phyloP scores from a whole-genome alignment of 2,888 invertebrate genomes.

The Nemotelus nigrinus region DNA sequence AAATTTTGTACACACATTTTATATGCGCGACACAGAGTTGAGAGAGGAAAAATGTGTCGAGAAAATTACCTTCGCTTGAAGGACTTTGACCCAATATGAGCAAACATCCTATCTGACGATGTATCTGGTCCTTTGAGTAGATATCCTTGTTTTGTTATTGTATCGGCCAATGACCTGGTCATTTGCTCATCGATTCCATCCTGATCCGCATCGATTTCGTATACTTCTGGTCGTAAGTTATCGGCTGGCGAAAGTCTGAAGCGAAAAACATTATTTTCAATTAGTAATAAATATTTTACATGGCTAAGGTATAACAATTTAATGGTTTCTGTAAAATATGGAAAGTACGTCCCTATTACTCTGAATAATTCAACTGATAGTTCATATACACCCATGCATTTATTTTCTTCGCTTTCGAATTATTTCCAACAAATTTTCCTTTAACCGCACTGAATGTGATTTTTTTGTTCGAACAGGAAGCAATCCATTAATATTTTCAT shows the following conservation, averaged over 20 bases:
- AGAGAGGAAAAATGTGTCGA: conserved; percentile 1
- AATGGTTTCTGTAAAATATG: too few relatives aligned
- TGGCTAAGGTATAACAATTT: too few relatives aligned
- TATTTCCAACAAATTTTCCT: not conserved
- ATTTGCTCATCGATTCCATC: conserved; percentile 80
- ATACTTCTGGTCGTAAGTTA: conserved; percentile 82
- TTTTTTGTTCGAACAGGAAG: not conserved
- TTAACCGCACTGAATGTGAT: conserved; percentile 21
- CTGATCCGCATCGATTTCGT: conserved; percentile 88
- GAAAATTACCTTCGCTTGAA: conserved; percentile 77
- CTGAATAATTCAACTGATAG: too few relatives aligned
- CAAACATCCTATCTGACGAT: conserved; percentile 88
- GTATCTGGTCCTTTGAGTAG: conserved; percentile 92
- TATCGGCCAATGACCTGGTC: conserved; percentile 73
- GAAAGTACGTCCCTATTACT: too few relatives aligned
- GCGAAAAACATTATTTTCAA: conserved; percentile 5
- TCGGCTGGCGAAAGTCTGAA: conserved; percentile 66
- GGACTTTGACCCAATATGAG: conserved; percentile 90
- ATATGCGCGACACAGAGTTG: too few relatives aligned
- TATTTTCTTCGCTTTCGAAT: too few relatives aligned
- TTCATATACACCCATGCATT: too few relatives aligned
- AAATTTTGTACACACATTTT: too few relatives aligned
- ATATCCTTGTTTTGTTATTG: conserved; percentile 90
- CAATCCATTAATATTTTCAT: not conserved
- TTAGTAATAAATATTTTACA: too few relatives aligned